phyloP scores from a whole-genome alignment of 2,888 invertebrate species.

The Athalia cordata region DNA sequence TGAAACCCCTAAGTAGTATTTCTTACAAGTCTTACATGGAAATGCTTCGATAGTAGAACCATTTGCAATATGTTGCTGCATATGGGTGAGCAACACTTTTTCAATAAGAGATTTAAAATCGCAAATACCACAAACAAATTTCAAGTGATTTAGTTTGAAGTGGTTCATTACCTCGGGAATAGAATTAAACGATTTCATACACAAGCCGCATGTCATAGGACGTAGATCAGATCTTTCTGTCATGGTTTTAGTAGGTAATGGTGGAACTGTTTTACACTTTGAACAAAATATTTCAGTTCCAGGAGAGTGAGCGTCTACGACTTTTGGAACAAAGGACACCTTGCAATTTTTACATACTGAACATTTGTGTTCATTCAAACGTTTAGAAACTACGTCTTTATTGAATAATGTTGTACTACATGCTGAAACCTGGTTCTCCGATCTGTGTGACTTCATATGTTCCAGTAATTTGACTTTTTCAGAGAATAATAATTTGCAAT shows the following conservation, averaged over 20 bases:
- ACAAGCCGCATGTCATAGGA: conserved; percentile 31
- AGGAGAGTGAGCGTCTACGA: background rate
- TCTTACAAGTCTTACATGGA: conserved; percentile 26
- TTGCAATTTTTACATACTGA: conserved; percentile 29
- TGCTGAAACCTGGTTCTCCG: conserved; percentile 23
- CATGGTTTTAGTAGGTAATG: background rate
- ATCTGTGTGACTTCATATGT: background rate
- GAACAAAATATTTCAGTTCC: conserved; percentile 3
- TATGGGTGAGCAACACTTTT: background rate
- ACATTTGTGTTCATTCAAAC: conserved; percentile 18
- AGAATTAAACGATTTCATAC: conserved; percentile 14
- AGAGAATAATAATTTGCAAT: conserved; percentile 10
- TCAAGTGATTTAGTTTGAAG: conserved; percentile 10
- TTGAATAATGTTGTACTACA: conserved; percentile 35
- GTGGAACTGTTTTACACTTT: background rate
- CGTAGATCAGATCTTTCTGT: background rate
- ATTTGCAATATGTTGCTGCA: background rate
- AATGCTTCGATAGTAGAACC: background rate
- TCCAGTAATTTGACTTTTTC: background rate
- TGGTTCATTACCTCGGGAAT: conserved; percentile 18
- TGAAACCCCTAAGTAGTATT: background rate
- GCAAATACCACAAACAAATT: conserved; percentile 16
- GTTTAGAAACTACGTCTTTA: background rate
- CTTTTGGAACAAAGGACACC: background rate
- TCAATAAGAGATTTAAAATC: background rate